Evolutionary conservation across 2,797 vertebrate genomes (phyloP).

Genomic region (Sciurus vulgaris): DNA sequence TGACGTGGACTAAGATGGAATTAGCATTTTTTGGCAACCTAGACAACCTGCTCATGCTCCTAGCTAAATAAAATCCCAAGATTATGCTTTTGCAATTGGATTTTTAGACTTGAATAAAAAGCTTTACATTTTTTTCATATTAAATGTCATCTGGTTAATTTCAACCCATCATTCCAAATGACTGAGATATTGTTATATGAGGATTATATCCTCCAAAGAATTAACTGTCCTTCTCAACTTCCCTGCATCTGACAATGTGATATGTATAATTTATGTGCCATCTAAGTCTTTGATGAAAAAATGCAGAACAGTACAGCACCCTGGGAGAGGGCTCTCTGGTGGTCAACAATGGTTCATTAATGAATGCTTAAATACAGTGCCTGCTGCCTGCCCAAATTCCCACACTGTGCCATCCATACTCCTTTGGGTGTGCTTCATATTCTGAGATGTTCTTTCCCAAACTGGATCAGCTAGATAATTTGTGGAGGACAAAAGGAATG

Average conservation of each 20-base stretch:
- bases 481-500: constrained; percentile 43
- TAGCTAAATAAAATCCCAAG: constrained; percentile 77
- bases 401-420: not conserved
- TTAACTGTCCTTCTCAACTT: constrained; percentile 72
- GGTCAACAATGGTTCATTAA: constrained; percentile 58
- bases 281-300: constrained; percentile 74
- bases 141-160: constrained; percentile 81
- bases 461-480: constrained; percentile 1
- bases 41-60: constrained; percentile 48
- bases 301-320: constrained; percentile 49
- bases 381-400: not conserved
- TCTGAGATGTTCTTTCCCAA: not conserved
- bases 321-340: constrained; percentile 36
- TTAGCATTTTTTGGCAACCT: constrained; percentile 79
- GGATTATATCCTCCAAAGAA: constrained; percentile 73
- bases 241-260: constrained; percentile 70
- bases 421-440: not conserved
- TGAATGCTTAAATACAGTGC: constrained; percentile 26
- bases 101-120: constrained; percentile 76
- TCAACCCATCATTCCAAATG: constrained; percentile 82
- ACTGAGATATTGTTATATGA: constrained; percentile 78
- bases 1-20: constrained; percentile 62
- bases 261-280: constrained; percentile 75
- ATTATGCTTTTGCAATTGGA: constrained; percentile 70
- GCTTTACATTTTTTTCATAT: constrained; percentile 75